A percentile compares a stretch with the other conserved stretches of the same genome.
Conservation (phyloP, 2,888 invertebrate genomes). For the Caenorhabditis japonica region DNA sequence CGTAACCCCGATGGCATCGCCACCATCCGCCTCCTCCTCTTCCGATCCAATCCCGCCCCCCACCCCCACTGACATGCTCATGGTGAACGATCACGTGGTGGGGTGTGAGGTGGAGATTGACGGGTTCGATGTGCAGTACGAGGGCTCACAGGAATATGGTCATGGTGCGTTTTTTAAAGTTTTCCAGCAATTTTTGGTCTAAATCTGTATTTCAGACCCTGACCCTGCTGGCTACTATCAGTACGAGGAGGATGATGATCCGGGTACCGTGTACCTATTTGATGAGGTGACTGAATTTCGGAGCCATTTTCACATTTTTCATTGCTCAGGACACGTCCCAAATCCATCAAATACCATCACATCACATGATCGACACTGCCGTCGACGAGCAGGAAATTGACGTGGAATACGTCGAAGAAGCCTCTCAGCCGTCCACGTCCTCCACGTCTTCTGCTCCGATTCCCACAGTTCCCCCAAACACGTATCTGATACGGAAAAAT, state of each 20-base stretch:
- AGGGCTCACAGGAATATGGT: neutral
- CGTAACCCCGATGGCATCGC: too few species aligned
- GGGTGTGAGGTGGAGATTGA: constrained; percentile 50
- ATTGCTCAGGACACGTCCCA: constrained; percentile 20
- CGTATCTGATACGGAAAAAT: constrained; percentile 21
- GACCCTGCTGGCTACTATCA: constrained; percentile 2
- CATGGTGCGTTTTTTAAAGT: too few species aligned
- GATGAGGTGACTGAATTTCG: constrained; percentile 6
- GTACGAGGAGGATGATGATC: constrained; percentile 11
- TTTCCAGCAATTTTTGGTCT: too few species aligned
- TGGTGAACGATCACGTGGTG: constrained; percentile 38
- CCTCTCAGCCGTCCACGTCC: neutral
- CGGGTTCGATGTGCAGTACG: constrained; percentile 15
- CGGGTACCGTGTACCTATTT: constrained; percentile 16
- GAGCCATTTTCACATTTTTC: neutral
- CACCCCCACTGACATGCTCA: constrained; percentile 21
- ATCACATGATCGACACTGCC: neutral
- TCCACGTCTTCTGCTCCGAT: neutral
- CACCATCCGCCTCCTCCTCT: too few species aligned
- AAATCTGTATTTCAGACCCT: constrained; percentile 1
- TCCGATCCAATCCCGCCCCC: too few species aligned
- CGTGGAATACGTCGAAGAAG: neutral
- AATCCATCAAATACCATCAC: constrained; percentile 13
- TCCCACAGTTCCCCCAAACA: neutral
- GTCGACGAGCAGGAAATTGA: neutral